A percentile compares a stretch with the other conserved stretches of the same genome.
Conservation (phyloP, 2,113 vertebrate genomes). For the Ictidomys tridecemlineatus region DNA sequence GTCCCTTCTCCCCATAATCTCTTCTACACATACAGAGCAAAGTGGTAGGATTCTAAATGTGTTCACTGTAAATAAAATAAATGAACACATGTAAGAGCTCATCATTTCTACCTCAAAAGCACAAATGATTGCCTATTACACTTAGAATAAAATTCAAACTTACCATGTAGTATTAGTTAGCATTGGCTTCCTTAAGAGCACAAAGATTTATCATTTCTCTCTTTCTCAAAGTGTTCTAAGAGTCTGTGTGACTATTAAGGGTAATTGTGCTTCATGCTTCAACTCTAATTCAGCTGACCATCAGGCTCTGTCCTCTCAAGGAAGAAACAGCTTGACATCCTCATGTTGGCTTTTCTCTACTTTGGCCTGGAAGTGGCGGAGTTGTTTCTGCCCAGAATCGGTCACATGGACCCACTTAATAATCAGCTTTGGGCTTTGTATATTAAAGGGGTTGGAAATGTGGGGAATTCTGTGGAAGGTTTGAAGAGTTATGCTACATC, state of each 20-base stretch:
- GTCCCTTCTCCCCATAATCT: neutral
- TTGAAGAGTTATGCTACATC: neutral
- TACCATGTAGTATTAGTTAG: neutral
- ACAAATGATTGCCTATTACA: neutral
- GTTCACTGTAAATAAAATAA: neutral
- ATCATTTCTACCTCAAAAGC: slow-evolving; percentile 20
- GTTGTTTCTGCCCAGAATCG: neutral
- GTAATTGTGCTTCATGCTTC: neutral
- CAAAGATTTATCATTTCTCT: slow-evolving; percentile 9
- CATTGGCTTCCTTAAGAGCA: neutral
- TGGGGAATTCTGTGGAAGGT: too few species aligned
- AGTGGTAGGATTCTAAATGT: neutral
- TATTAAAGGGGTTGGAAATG: neutral
- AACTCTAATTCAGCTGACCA: neutral
- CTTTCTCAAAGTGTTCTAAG: neutral
- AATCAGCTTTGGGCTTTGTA: neutral
- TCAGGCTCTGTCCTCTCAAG: neutral
- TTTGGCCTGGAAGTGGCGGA: neutral
- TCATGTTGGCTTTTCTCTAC: neutral
- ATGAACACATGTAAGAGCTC: neutral
- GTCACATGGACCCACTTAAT: neutral
- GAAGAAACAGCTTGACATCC: neutral
- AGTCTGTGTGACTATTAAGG: neutral
- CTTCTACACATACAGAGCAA: neutral
- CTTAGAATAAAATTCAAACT: slow-evolving; percentile 36